Percentiles rank a stretch among this genome's conserved stretches.
These are phyloP conservation scores for Oncorhynchus clarkii DNA, from an alignment of 2,113 vertebrate genomes.

Conservation along the genomic window DNA sequence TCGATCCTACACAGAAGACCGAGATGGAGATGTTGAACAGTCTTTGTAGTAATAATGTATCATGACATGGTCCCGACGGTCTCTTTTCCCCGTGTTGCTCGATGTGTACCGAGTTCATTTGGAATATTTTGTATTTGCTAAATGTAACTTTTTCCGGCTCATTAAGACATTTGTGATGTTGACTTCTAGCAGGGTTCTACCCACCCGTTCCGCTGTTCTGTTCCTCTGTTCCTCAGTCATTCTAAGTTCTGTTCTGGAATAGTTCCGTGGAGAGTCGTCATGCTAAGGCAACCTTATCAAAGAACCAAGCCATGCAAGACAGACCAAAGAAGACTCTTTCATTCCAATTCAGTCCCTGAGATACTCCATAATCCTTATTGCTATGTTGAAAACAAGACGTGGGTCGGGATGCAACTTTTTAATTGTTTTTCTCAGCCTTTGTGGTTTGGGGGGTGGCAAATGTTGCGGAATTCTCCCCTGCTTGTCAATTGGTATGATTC, in stretches of 20 bases:
- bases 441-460: no score
- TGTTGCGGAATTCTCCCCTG: no score
- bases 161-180: no score
- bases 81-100: no score
- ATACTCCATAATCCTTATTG: conserved; percentile 53
- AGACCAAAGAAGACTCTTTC: conserved; percentile 23
- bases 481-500: no score
- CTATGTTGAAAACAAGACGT: conserved; percentile 42
- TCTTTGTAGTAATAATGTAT: no score
- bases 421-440: background rate
- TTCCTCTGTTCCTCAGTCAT: background rate
- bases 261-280: conserved; percentile 56
- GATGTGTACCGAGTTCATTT: conserved; percentile 3
- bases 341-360: conserved; percentile 35
- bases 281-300: conserved; percentile 62
- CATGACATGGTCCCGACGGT: no score
- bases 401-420: background rate
- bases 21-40: no score
- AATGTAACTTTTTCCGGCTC: no score
- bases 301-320: conserved; percentile 53
- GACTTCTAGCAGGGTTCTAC: no score
- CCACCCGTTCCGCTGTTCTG: background rate
- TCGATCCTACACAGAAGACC: no score
- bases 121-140: conserved; percentile 30
- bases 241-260: conserved; percentile 42